phyloP scores from a whole-genome alignment of 2,797 vertebrate genomes.

The Takifugu rubripes region DNA sequence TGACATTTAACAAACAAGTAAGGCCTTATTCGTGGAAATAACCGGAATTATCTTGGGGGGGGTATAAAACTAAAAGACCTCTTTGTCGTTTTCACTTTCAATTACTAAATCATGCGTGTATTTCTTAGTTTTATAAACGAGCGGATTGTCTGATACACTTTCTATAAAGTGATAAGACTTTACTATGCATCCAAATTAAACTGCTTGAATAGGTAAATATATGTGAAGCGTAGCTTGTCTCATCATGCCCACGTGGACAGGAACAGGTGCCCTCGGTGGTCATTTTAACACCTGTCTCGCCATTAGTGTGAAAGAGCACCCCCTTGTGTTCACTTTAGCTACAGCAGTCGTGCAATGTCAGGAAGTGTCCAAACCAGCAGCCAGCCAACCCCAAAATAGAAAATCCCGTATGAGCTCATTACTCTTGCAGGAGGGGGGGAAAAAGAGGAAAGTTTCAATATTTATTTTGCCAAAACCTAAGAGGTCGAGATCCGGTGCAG shows the following conservation, averaged over 20 bases:
- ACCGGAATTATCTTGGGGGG: too few species aligned
- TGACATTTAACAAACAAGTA: too few species aligned
- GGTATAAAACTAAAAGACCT: too few species aligned
- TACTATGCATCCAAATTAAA: too few species aligned
- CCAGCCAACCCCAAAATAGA: conserved; percentile 49
- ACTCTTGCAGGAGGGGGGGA: conserved; percentile 7
- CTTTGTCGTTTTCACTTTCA: too few species aligned
- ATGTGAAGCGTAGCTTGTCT: not conserved
- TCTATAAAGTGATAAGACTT: too few species aligned
- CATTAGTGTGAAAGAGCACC: conserved; percentile 53
- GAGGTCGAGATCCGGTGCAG: conserved; percentile 34
- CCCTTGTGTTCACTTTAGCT: conserved; percentile 38
- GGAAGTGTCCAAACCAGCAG: conserved; percentile 18
- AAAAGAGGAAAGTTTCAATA: conserved; percentile 21
- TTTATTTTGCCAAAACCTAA: conserved; percentile 50
- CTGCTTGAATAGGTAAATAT: too few species aligned
- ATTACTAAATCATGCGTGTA: too few species aligned
- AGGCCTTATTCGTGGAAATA: too few species aligned
- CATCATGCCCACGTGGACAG: not conserved
- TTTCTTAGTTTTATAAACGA: too few species aligned
- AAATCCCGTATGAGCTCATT: conserved; percentile 52
- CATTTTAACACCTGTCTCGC: not conserved
- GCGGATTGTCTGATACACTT: too few species aligned
- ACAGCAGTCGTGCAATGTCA: not conserved
- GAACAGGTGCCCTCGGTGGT: conserved; percentile 43